Evolutionary conservation across 1,140 invertebrate genomes (phyloP).

Genomic region (Drosophila littoralis): DNA sequence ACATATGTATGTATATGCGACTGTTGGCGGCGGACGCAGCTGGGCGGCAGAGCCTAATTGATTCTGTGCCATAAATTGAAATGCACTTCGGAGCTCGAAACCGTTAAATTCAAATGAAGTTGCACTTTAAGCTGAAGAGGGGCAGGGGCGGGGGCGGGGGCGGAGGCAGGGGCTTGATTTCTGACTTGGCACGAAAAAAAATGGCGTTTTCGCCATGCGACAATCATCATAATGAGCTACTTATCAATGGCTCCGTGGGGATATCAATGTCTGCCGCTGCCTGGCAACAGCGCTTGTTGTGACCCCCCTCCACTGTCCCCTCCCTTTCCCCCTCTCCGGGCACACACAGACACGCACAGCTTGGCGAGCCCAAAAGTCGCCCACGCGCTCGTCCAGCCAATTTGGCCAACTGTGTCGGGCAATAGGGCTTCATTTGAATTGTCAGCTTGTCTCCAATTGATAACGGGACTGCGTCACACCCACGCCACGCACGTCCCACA

Average conservation of each 20-base stretch:
- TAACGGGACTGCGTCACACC: constrained; percentile 33
- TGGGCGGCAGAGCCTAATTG: constrained; percentile 47
- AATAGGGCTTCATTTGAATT: constrained; percentile 81
- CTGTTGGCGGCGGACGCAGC: background rate
- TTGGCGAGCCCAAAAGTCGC: constrained; percentile 40
- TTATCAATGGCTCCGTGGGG: constrained; percentile 35
- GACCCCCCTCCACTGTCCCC: background rate
- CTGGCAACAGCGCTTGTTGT: constrained; percentile 23
- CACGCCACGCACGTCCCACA: constrained; percentile 18
- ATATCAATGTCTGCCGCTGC: constrained; percentile 2
- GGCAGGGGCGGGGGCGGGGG: no score
- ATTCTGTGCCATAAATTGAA: constrained; percentile 74
- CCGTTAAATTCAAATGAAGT: constrained; percentile 51
- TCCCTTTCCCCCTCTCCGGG: no score
- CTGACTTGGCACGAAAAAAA: constrained; percentile 14
- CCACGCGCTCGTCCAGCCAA: constrained; percentile 66
- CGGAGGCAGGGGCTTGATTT: background rate
- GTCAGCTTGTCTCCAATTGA: constrained; percentile 80
- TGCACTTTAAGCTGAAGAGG: constrained; percentile 14
- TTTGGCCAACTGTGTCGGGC: constrained; percentile 64
- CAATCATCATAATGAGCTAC: constrained; percentile 35
- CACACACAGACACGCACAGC: constrained; percentile 24
- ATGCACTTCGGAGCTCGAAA: constrained; percentile 47
- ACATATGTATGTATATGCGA: constrained; percentile 2
- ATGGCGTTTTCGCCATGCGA: constrained; percentile 10